Base-by-base conservation (phyloP, 2,113 vertebrate genomes). In the Siniperca knerii region DNA sequence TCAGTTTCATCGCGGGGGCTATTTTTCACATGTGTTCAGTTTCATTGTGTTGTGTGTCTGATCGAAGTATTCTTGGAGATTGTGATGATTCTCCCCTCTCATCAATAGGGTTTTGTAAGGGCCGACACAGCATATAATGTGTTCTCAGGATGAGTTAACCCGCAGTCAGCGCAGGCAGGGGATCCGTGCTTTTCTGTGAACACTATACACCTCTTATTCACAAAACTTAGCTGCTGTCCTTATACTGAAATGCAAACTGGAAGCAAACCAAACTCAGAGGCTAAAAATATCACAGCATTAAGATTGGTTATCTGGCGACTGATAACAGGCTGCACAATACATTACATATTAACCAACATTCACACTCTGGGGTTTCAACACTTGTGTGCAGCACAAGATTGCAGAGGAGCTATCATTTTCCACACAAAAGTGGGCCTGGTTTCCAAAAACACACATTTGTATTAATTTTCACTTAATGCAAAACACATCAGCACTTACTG, bases 291-390 rank as follows among this genome's bases (percentile, higher is more conserved):
- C 84, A 25, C 74, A 55, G 74, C 81, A 88, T 81, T 82, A 62
- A 90, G 87, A 91, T 88, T 91, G 66, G 79, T 85, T 90, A 92
- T 91, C 91, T 87, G 44, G 60, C 61, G 48, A 40, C 84, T 80
- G 92, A 94, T 93, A 91, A 89, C 79, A 81, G 69, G 37, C 85
- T 78, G 77, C 77, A 79, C 75, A 93, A 85, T 92, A 82, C 75
- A 81, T 92, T 81, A 94, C 90, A 92, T 89, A 95, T 95, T 95
- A 94, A 93, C 93, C 85, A 87, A 35, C 40, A 67, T 73, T 90
- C 71, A 85, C 84, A 87, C 61, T 60, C 55, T 11, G 61, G 40
- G n/a, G 9, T 88, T 83, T 89, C 83, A 85, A 67, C 79, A 84
- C 84, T 54, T 33, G 29, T 33, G 35, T 66, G 33, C 65, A 67